A percentile compares a stretch with the other conserved stretches of the same genome.
Conservation (phyloP, 2,113 vertebrate genomes). For the Pluvianellus socialis region DNA sequence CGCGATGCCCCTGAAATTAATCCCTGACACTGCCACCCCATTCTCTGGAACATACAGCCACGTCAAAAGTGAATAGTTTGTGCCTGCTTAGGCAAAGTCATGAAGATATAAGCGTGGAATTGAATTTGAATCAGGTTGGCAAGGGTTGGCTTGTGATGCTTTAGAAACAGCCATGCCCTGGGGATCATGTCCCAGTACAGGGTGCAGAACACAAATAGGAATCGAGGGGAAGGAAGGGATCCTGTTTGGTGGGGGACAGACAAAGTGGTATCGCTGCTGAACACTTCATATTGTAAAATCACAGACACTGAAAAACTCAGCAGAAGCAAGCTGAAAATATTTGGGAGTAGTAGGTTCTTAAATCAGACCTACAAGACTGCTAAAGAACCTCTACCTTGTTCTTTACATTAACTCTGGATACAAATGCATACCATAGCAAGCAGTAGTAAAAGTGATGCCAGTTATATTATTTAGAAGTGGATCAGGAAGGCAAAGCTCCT, state of each 20-base stretch:
- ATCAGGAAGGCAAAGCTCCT: not conserved
- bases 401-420: not conserved
- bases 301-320: not conserved
- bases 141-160: not conserved
- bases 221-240: not conserved
- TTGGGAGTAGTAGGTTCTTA: not conserved
- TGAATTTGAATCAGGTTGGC: not conserved
- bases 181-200: not conserved
- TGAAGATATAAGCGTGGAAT: not conserved
- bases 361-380: not conserved
- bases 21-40: not conserved
- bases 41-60: not conserved
- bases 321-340: not conserved
- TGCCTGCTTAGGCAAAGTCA: not conserved
- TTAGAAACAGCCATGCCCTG: not conserved
- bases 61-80: not conserved
- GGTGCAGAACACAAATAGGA: not conserved
- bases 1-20: not conserved
- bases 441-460: not conserved
- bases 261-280: not conserved
- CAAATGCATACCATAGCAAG: not conserved
- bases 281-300: not conserved
- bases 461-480: not conserved
- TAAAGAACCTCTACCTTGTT: not conserved
- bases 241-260: not conserved